These are phyloP conservation scores for Gallinago media DNA, from an alignment of 2,113 vertebrate genomes.

Conservation along the genomic window DNA sequence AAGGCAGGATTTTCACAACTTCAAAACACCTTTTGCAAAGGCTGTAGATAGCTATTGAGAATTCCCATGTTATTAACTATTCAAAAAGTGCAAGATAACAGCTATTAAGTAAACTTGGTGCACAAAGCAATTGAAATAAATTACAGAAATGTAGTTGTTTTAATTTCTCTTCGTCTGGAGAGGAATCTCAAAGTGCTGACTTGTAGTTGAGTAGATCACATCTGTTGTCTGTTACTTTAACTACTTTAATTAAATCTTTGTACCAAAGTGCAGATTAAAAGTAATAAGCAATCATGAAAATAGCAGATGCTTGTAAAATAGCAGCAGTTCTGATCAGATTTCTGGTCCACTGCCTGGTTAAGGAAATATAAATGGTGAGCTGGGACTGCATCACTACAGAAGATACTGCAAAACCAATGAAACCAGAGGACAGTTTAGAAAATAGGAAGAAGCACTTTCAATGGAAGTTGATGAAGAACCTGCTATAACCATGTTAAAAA, in stretches of 20 bases:
- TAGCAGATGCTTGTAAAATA: slow-evolving; percentile 15
- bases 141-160: neutral
- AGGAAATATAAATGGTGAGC: neutral
- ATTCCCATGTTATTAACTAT: neutral
- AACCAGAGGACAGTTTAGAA: neutral
- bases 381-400: neutral
- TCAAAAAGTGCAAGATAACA: neutral
- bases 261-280: neutral
- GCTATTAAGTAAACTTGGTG: neutral
- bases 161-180: neutral
- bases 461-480: neutral
- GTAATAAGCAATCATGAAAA: neutral
- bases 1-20: neutral
- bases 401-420: neutral
- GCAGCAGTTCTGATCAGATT: neutral
- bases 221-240: slow-evolving; percentile 32
- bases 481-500: neutral
- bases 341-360: neutral
- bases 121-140: slow-evolving; percentile 12
- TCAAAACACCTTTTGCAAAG: neutral
- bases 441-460: neutral
- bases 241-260: slow-evolving; percentile 36
- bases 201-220: neutral
- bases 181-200: neutral
- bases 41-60: neutral